These are phyloP conservation scores for Nansenia antarctica DNA, from an alignment of 2,113 vertebrate genomes.

Conservation along the genomic window DNA sequence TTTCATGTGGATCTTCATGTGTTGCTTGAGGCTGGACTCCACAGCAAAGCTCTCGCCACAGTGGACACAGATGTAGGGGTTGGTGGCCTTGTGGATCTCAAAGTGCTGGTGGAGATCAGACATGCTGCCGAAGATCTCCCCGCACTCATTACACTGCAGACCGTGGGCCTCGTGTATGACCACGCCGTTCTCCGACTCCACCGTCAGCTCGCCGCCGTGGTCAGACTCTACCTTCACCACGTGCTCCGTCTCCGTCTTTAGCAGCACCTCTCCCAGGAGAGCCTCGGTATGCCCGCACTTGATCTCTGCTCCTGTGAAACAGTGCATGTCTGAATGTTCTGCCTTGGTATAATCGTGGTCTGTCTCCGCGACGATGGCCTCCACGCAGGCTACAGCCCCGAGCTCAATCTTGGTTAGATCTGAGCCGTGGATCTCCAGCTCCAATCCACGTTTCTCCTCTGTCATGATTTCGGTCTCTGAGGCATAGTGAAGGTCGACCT, in stretches of 20 bases:
- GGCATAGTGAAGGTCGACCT: constrained; percentile 81
- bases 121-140: constrained; percentile 78
- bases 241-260: constrained; percentile 74
- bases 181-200: constrained; percentile 79
- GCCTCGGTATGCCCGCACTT: constrained; percentile 63
- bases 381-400: constrained; percentile 73
- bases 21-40: constrained; percentile 78
- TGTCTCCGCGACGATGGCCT: constrained; percentile 73
- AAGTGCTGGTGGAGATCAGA: constrained; percentile 80
- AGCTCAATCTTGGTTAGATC: constrained; percentile 73
- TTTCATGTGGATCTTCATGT: constrained; percentile 83
- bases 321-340: constrained; percentile 75
- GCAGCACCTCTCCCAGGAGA: constrained; percentile 75
- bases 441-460: constrained; percentile 76
- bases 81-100: constrained; percentile 79
- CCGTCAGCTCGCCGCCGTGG: constrained; percentile 75
- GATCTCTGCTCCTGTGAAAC: constrained; percentile 71
- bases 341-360: constrained; percentile 81
- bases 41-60: constrained; percentile 81
- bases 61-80: constrained; percentile 79
- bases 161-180: constrained; percentile 81
- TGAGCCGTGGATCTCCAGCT: constrained; percentile 75
- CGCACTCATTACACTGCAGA: constrained; percentile 79
- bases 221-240: constrained; percentile 77
- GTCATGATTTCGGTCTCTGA: constrained; percentile 81